Base-by-base conservation (phyloP, 2,797 vertebrate species). In the Chrysocyon brachyurus region DNA sequence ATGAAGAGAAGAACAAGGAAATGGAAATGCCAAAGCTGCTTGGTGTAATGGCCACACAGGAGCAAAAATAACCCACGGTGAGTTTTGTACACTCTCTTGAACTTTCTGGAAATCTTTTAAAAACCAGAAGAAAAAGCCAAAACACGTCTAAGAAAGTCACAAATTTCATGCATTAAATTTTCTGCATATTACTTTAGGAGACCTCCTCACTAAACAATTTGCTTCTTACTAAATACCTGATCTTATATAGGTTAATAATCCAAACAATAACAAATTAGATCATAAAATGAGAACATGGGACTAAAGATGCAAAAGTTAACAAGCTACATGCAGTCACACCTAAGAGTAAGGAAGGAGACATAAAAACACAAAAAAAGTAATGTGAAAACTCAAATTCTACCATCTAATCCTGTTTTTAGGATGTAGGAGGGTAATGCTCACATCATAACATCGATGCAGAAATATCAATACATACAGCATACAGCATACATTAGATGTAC, bases 261-360 rank as follows among this genome's bases (percentile, higher is more conserved):
- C 16, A 96, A 95, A 75, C 57, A 93, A 59, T 70, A 70, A 84
- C 24, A 92, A 31, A 56, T 52, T 49, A 63, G 4, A 95, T 86
- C 8, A 78, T 52, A 83, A 93, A 93, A 89, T 19, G 0, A 78
- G 82, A 78, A 83, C 68, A 14, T 94, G 8, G 14, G 11, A 86
- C 36, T n/a, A 22, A 91, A 84, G 52, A 16, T 40, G 7, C 12
- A 85, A 66, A 92, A 90, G 46, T 33, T 8, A 81, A 91, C 11
- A n/a, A 28, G 63, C 31, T 46, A 75, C 6, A 46, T 40, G 24
- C 72, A 92, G 31, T 92, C 78, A 78, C 31, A 83, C 5, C 46
- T 49, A 16, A 91, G n/a, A 70, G 8, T 15, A 57, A 70, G n/a
- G 1, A 88, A 89, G 3, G 3, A 87, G 56, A 59, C 16, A 70